Evolutionary conservation across 2,888 invertebrate species (phyloP), one percentile per base, ranked within the genome.

Genomic region (Polyommatus icarus): DNA sequence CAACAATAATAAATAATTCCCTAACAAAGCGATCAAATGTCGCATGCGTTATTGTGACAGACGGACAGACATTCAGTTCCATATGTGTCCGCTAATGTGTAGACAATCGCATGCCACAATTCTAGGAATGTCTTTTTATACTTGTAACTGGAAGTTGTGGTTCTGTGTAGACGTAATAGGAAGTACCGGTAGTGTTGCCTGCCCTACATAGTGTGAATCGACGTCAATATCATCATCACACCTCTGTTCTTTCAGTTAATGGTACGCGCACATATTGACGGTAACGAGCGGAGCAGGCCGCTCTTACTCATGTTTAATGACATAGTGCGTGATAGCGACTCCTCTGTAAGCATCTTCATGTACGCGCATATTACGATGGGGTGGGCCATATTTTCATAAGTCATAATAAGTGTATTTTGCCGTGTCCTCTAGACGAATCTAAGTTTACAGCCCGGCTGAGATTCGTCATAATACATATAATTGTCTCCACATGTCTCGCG

Each of bases 111-210:
- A 67, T 67, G 15, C 67, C 67, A 1, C 67, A 7, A 24, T 32
- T 67, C 67, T 67, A 29, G 67, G 67, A 67, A 67, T 67, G 24
- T 1, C 7, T 15, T 4, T 29, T 32, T 32, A 67, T 67, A 29
- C 29, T 15, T 24, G 61, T 32, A 32, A 18, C 67, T 67, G 67
- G 67, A 67, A 29, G 15, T 32, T 12, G 59, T 59, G 10, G 61
- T 61, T 67, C 15, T 67, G 67, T 67, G 29, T 67, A 15, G 67
- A 67, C 67, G 67, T 67, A 67, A 67, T 67, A 67, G 67, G 67
- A 29, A 32, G 67, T 29, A 32, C 29, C 67, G 29, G 67, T 67
- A 29, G 20, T 67, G 29, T 29, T 5, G 67, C 15, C 67, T 67
- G 67, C 67, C 67, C 67, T 67, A 67, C 29, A 67, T 67, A 6